Conservation (phyloP, 2,888 invertebrate genomes). For the Perizoma affinitatum region DNA sequence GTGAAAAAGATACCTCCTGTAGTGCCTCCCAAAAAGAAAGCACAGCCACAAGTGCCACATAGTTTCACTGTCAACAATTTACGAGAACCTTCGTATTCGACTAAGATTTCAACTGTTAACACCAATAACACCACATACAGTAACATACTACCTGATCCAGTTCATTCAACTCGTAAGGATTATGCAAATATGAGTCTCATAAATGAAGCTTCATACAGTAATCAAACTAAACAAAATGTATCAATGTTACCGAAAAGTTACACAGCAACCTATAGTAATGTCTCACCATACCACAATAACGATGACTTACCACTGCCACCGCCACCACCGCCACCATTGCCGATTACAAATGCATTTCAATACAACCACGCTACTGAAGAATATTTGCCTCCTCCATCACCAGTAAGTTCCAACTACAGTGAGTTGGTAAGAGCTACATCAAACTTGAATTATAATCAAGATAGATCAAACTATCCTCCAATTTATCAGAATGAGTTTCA, state of each 20-base stretch:
- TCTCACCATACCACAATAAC: slow-evolving; percentile 64
- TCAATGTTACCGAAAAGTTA: slow-evolving; percentile 51
- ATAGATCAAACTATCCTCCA: slow-evolving; percentile 86
- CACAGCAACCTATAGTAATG: slow-evolving; percentile 85
- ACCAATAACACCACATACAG: slow-evolving; percentile 66
- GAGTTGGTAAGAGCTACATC: slow-evolving; percentile 92
- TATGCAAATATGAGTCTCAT: slow-evolving; percentile 68
- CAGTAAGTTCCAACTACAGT: slow-evolving; percentile 95
- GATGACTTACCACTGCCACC: slow-evolving; percentile 85
- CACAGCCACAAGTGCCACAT: slow-evolving; percentile 88
- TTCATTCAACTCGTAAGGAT: slow-evolving; percentile 54
- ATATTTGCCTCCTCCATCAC: slow-evolving; percentile 92
- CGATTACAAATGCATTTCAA: slow-evolving; percentile 72
- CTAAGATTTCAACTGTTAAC: slow-evolving; percentile 66
- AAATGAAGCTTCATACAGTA: slow-evolving; percentile 46
- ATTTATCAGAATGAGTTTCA: slow-evolving; percentile 86
- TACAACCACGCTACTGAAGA: slow-evolving; percentile 84
- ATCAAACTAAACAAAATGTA: slow-evolving; percentile 50
- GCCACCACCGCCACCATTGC: slow-evolving; percentile 83
- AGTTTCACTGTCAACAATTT: slow-evolving; percentile 88
- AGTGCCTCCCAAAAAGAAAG: slow-evolving; percentile 92
- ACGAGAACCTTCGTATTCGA: slow-evolving; percentile 90
- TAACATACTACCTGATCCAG: slow-evolving; percentile 48
- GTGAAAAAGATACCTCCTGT: slow-evolving; percentile 88
- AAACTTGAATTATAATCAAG: slow-evolving; percentile 78